Evolutionary conservation across 2,888 invertebrate species (phyloP).

Genomic region (Hedychridium roseum): DNA sequence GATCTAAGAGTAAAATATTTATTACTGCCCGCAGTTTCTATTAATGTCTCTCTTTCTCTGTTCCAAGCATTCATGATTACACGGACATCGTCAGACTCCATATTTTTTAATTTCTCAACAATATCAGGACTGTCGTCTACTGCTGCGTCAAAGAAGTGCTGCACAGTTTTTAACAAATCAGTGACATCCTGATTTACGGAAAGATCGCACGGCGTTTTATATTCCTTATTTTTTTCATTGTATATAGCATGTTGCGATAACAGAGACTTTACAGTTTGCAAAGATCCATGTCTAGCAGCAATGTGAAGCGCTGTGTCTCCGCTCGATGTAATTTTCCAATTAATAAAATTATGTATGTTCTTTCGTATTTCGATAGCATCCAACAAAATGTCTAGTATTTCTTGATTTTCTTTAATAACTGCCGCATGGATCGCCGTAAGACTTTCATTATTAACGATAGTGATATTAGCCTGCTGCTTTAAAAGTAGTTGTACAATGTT

Average conservation of each 20-base stretch:
- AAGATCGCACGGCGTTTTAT: slow-evolving; percentile 33
- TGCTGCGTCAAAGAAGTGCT: slow-evolving; percentile 28
- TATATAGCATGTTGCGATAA: slow-evolving; percentile 31
- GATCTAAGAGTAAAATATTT: too few species aligned
- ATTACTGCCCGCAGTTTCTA: slow-evolving; percentile 23
- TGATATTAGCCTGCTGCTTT: slow-evolving; percentile 20
- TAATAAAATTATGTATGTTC: slow-evolving; percentile 29
- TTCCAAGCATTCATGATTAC: slow-evolving; percentile 32
- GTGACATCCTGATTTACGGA: slow-evolving; percentile 23
- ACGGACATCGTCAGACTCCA: slow-evolving; percentile 26
- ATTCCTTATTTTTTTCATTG: slow-evolving; percentile 25
- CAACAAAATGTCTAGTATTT: slow-evolving; percentile 22
- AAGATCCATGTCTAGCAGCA: slow-evolving; percentile 29
- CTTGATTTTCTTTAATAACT: slow-evolving; percentile 18
- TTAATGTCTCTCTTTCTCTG: slow-evolving; percentile 29
- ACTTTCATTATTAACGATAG: slow-evolving; percentile 21
- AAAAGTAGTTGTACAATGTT: slow-evolving; percentile 22
- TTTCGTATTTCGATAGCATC: slow-evolving; percentile 10
- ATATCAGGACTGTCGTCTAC: slow-evolving; percentile 23
- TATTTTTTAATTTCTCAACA: slow-evolving; percentile 20
- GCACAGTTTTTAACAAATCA: slow-evolving; percentile 25
- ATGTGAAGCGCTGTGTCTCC: slow-evolving; percentile 28
- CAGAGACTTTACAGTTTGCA: slow-evolving; percentile 25
- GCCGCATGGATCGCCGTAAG: slow-evolving; percentile 32
- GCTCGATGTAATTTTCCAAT: slow-evolving; percentile 28